phyloP scores from a whole-genome alignment of 2,888 invertebrate genomes.

The Watsonalla binaria region DNA sequence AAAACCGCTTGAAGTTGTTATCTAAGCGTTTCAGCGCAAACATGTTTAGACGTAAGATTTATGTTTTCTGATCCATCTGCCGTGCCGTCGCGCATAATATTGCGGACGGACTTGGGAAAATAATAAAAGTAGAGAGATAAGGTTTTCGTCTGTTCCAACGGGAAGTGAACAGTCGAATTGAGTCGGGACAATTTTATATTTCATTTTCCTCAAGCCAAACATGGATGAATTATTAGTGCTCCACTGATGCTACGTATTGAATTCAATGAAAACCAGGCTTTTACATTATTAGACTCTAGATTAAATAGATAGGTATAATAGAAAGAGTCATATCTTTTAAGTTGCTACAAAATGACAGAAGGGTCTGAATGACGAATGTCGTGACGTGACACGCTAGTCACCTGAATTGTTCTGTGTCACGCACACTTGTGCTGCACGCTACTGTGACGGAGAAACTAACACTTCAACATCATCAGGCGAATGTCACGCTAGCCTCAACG shows the following conservation, averaged over 20 bases:
- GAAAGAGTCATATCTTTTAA: too few relatives aligned
- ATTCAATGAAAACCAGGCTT: slow-evolving; percentile 13
- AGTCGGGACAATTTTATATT: slow-evolving; percentile 64
- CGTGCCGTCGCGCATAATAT: slow-evolving; percentile 68
- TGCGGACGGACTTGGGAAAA: slow-evolving; percentile 66
- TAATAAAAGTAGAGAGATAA: slow-evolving; percentile 68
- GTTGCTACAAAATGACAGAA: too few relatives aligned
- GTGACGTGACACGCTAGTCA: too few relatives aligned
- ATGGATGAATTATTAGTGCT: slow-evolving; percentile 48
- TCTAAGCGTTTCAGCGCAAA: slow-evolving; percentile 50
- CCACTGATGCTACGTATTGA: slow-evolving; percentile 37
- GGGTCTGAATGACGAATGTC: too few relatives aligned
- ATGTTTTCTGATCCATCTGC: slow-evolving; percentile 72
- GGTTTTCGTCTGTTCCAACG: slow-evolving; percentile 60
- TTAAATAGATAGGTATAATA: too few relatives aligned
- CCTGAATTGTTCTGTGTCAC: too few relatives aligned
- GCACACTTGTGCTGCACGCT: too few relatives aligned
- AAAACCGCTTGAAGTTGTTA: slow-evolving; percentile 37
- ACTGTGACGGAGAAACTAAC: too few relatives aligned
- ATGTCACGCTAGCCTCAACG: too few relatives aligned
- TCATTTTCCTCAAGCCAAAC: slow-evolving; percentile 57
- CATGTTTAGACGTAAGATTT: slow-evolving; percentile 71
- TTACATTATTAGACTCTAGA: neutral
- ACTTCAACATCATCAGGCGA: too few relatives aligned
- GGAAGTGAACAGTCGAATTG: slow-evolving; percentile 53